These are phyloP conservation scores for Chlorospingus flavigularis DNA, from an alignment of 2,797 vertebrate genomes.

Conservation along the genomic window DNA sequence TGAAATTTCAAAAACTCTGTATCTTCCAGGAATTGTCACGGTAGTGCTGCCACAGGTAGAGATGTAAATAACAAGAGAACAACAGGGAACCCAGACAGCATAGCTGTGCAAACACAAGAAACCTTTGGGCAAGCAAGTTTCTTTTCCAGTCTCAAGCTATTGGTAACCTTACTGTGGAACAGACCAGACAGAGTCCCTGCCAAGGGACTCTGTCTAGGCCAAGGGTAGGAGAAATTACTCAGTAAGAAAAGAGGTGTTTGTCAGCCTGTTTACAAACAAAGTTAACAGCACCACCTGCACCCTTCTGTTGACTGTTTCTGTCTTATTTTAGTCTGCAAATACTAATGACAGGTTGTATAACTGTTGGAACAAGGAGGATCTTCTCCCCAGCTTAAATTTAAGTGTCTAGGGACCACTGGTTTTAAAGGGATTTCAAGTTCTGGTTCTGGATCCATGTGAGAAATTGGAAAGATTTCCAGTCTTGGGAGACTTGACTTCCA, in stretches of 20 bases:
- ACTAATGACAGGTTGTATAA: background rate
- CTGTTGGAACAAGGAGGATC: background rate
- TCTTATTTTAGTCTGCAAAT: background rate
- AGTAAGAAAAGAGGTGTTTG: background rate
- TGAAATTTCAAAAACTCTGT: background rate
- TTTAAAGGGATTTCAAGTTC: background rate
- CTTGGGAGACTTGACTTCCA: background rate
- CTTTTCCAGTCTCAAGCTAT: background rate
- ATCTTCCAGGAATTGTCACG: background rate
- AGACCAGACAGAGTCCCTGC: background rate
- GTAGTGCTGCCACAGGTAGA: background rate
- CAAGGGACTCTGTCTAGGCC: background rate
- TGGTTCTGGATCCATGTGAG: background rate
- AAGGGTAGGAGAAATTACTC: background rate
- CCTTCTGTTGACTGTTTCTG: background rate
- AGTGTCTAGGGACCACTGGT: accelerated
- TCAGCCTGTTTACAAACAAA: background rate
- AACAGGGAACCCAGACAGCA: background rate
- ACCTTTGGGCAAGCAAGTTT: background rate
- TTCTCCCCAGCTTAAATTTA: background rate
- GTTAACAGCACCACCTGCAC: background rate
- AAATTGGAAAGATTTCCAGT: background rate
- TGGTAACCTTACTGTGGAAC: background rate
- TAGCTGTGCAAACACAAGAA: background rate
- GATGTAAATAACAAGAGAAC: background rate